Conservation (phyloP, 2,113 vertebrate species). For the Egretta garzetta region DNA sequence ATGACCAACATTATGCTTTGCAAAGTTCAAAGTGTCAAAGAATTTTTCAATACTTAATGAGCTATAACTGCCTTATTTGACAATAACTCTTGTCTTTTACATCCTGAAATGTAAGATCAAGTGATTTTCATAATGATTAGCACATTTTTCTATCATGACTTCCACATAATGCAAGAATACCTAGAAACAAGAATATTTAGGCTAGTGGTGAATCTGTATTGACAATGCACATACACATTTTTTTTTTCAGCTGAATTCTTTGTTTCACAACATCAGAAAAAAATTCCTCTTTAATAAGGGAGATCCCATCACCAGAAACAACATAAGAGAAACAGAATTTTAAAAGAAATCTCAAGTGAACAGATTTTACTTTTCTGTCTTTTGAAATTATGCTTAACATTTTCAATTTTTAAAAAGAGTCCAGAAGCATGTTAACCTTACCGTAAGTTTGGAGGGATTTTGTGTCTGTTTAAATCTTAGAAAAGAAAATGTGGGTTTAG, state of each 20-base stretch:
- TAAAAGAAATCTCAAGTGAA: background rate
- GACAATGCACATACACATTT: background rate
- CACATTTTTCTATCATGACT: background rate
- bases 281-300: background rate
- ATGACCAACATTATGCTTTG: background rate
- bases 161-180: background rate
- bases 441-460: fast-evolving
- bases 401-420: background rate
- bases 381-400: background rate
- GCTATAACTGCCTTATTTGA: background rate
- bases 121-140: background rate
- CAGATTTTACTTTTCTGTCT: background rate
- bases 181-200: background rate
- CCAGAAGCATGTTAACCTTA: background rate
- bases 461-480: background rate
- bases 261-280: background rate
- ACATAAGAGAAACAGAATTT: background rate
- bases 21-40: background rate
- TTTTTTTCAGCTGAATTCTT: background rate
- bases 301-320: background rate
- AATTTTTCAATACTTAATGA: background rate
- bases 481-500: background rate
- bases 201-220: background rate
- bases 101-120: background rate
- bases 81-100: background rate